These are phyloP conservation scores for Heliangelus exortis DNA, from an alignment of 2,797 vertebrate genomes.

Conservation along the genomic window DNA sequence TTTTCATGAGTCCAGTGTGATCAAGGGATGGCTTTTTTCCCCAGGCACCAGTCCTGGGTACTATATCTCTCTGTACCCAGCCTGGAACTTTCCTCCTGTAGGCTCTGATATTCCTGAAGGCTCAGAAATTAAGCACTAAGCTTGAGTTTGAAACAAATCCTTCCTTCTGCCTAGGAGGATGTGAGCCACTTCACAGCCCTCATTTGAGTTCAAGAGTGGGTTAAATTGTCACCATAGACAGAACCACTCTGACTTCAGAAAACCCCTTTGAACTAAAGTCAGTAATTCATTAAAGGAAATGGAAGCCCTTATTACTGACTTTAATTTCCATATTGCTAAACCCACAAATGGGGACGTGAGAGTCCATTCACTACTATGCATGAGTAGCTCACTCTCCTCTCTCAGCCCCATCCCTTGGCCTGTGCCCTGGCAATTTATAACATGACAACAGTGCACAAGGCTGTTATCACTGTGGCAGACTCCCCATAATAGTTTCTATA, in stretches of 20 bases:
- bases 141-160: not conserved
- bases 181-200: not conserved
- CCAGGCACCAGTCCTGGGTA: not conserved
- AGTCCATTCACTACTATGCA: not conserved
- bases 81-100: not conserved
- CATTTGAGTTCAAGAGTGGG: not conserved
- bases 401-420: not conserved
- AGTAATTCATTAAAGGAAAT: slow-evolving; percentile 48
- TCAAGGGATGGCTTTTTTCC: not conserved
- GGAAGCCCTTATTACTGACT: slow-evolving; percentile 37
- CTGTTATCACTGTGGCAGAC: not conserved
- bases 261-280: slow-evolving; percentile 7
- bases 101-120: not conserved
- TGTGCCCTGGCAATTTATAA: slow-evolving; percentile 40
- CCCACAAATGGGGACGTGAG: not conserved
- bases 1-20: not conserved
- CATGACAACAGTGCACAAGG: not conserved
- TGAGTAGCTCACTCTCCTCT: not conserved
- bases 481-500: slow-evolving; percentile 39
- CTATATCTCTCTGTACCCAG: not conserved
- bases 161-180: not conserved
- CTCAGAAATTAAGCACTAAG: not conserved
- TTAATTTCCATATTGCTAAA: slow-evolving; percentile 27
- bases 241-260: not conserved
- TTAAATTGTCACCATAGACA: not conserved